Percentiles rank a stretch among this genome's conserved stretches.
phyloP scores from a whole-genome alignment of 2,113 vertebrate species.

The Zosterops japonicus region DNA sequence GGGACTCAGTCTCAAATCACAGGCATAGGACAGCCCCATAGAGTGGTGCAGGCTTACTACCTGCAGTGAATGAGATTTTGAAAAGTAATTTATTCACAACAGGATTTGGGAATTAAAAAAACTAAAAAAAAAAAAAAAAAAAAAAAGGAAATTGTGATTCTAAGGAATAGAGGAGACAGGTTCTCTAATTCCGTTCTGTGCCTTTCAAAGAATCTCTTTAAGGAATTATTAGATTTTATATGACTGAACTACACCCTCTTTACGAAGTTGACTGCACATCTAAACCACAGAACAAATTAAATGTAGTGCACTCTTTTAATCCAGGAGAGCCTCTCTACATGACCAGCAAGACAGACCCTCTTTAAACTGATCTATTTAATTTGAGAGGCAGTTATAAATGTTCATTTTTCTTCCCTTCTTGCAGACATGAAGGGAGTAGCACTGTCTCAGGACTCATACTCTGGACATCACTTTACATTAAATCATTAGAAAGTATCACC shows the following conservation, averaged over 20 bases:
- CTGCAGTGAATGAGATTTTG: neutral
- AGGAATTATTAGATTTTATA: neutral
- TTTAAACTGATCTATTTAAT: neutral
- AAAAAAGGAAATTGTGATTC: neutral
- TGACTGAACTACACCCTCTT: neutral
- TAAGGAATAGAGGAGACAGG: neutral
- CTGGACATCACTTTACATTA: neutral
- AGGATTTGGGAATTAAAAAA: neutral
- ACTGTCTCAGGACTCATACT: neutral
- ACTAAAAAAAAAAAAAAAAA: neutral
- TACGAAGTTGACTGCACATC: neutral
- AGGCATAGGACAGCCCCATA: neutral
- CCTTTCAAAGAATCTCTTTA: neutral
- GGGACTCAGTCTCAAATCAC: neutral
- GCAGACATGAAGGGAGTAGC: neutral
- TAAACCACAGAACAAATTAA: neutral
- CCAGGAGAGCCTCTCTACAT: neutral
- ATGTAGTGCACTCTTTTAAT: conserved; percentile 11
- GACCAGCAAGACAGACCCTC: neutral
- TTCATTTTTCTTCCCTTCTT: neutral
- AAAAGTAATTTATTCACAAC: neutral
- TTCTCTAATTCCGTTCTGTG: neutral
- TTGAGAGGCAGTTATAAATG: neutral
- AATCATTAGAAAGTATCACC: neutral
- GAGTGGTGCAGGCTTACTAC: neutral